These are phyloP conservation scores for Phyllostomus discolor DNA, from an alignment of 2,113 vertebrate species.

Conservation along the genomic window DNA sequence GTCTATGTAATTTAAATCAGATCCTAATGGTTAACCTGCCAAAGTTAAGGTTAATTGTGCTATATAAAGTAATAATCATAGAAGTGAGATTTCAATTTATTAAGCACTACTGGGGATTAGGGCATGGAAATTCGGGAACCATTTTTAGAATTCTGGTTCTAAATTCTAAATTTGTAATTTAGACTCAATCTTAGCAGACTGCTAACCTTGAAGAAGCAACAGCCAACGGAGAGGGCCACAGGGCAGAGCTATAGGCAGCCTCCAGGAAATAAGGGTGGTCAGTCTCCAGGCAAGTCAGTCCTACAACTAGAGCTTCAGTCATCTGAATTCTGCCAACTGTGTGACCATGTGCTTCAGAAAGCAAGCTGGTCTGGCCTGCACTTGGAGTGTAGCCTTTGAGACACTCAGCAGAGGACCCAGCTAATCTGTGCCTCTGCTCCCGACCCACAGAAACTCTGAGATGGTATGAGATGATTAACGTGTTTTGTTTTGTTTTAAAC, in stretches of 20 bases:
- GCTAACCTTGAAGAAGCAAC: not conserved
- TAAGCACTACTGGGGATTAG: not conserved
- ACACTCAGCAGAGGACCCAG: not conserved
- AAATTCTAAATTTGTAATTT: not conserved
- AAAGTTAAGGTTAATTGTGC: not conserved
- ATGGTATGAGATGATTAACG: not conserved
- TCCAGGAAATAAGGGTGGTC: not conserved
- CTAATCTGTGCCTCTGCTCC: not conserved
- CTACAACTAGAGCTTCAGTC: not conserved
- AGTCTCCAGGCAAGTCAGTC: not conserved
- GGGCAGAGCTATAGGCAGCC: fast-evolving
- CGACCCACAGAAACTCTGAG: not conserved
- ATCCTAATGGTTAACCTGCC: not conserved
- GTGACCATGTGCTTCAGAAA: not conserved
- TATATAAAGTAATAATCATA: not conserved
- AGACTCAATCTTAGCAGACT: not conserved
- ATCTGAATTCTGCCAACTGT: not conserved
- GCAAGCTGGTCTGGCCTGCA: not conserved
- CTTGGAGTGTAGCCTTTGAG: not conserved
- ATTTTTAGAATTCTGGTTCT: not conserved
- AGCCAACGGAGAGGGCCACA: not conserved
- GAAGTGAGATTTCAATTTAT: not conserved
- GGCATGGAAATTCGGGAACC: not conserved
- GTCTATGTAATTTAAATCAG: not conserved
- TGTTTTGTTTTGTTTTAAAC: not conserved